phyloP scores from a whole-genome alignment of 2,888 invertebrate species.

The Eupithecia tripunctaria region DNA sequence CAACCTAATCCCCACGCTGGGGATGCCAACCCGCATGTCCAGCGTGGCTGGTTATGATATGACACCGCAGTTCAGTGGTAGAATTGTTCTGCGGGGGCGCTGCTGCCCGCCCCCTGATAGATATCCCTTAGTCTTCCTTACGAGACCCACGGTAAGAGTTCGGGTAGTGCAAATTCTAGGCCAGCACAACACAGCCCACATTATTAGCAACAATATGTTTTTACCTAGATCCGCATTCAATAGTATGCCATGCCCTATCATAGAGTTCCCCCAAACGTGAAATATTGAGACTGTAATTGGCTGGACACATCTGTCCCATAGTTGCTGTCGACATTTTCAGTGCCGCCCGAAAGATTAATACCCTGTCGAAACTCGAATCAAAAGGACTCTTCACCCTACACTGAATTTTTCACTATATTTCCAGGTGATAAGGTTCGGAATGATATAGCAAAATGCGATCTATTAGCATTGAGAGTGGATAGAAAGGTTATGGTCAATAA shows the following conservation, averaged over 20 bases:
- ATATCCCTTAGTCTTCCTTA: too few species aligned
- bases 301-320: conserved; percentile 27
- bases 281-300: conserved; percentile 44
- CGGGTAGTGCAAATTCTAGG: too few species aligned
- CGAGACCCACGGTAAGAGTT: too few species aligned
- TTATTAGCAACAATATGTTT: not conserved
- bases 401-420: conserved; percentile 1
- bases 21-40: too few species aligned
- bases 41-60: too few species aligned
- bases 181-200: too few species aligned
- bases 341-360: conserved; percentile 29
- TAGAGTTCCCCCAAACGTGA: conserved; percentile 33
- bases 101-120: too few species aligned
- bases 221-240: conserved; percentile 1
- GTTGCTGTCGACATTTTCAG: conserved; percentile 23
- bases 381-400: conserved; percentile 9
- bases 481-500: conserved; percentile 14
- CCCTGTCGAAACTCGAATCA: conserved; percentile 16
- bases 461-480: conserved; percentile 9
- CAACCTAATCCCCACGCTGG: too few species aligned
- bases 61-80: too few species aligned
- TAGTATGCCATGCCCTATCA: not conserved
- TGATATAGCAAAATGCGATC: not conserved
- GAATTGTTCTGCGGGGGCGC: too few species aligned
- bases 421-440: conserved; percentile 7